These are phyloP conservation scores for Embiotoca jacksoni DNA, from an alignment of 2,113 vertebrate species.

Conservation along the genomic window DNA sequence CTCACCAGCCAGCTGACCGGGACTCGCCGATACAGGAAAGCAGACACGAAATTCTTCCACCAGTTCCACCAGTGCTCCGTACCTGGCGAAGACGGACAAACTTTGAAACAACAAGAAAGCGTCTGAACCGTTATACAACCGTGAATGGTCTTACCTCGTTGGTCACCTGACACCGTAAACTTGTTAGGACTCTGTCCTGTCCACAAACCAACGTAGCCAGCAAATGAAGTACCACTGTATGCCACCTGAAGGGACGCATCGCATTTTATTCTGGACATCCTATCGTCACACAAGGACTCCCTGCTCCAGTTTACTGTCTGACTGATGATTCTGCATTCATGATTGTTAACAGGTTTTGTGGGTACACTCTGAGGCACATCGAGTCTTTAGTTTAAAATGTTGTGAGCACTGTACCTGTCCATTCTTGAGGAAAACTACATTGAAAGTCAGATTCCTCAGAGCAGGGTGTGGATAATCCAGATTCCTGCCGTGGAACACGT, in stretches of 20 bases:
- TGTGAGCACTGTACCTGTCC: slow-evolving; percentile 81
- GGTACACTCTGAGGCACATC: no score
- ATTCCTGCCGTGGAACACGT: slow-evolving; percentile 93
- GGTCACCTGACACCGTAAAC: slow-evolving; percentile 92
- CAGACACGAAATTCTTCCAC: slow-evolving; percentile 93
- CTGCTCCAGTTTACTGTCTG: no score
- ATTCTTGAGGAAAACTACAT: slow-evolving; percentile 87
- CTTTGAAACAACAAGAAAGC: slow-evolving; percentile 4
- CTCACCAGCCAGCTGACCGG: slow-evolving; percentile 93
- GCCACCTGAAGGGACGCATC: slow-evolving; percentile 78
- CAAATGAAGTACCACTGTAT: slow-evolving; percentile 91
- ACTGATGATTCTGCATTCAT: no score
- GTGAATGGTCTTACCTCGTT: slow-evolving; percentile 84
- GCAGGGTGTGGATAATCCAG: slow-evolving; percentile 89
- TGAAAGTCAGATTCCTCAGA: slow-evolving; percentile 88
- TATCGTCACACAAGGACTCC: neutral
- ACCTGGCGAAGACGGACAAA: slow-evolving; percentile 58
- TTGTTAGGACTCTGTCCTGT: slow-evolving; percentile 93
- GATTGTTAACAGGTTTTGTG: no score
- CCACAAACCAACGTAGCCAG: slow-evolving; percentile 95
- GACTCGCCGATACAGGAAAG: slow-evolving; percentile 83
- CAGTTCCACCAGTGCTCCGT: slow-evolving; percentile 91
- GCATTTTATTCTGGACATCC: neutral
- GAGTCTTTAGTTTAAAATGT: no score
- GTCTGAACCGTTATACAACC: neutral